Base-by-base conservation (phyloP, 2,888 invertebrate species). In the Euplagia quadripunctaria region DNA sequence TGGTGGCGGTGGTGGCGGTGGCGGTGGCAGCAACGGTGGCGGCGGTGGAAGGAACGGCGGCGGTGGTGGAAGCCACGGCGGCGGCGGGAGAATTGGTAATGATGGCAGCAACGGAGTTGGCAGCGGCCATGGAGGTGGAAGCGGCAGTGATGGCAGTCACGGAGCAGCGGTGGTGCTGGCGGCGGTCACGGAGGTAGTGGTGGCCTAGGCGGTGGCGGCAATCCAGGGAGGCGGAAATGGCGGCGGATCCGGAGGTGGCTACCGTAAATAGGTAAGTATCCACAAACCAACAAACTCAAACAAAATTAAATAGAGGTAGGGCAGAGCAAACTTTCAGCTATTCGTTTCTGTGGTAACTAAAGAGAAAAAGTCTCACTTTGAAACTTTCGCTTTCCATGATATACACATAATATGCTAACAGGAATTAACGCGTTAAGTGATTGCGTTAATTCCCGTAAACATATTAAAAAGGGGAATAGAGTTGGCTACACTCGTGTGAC, bases 191-290 rank as follows among this genome's bases (percentile, higher is more conserved):
- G 83, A 2, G 75, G 78, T 55, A 52, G 72, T 14, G 55, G 78
- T 1, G 79, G 80, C 16, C 82, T 83, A 3, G 64, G 75, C 6
- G 74, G 72, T 6, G 82, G 85, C 11, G 75, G 76, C 20, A 75
- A 78, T n/a, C 31, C 14, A 79, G 83, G 84, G 78, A 7, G 79
- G 81, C 8, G 75, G 74, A 11, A 61, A 74, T 14, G 82, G 87
- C n/a, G 85, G 87, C 1, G 16, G 51, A 80, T 86, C 63, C n/a
- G 86, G 87, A 17, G 80, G 87, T 51, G 78, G 85, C 55, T 73
- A 31, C 52, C 79, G 83, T 6, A 80, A 61, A 61, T 89, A 91
- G 91, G 92, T 92, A 77, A 88, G 68, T 64, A 71, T 49, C 41
- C 20, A 14, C 42, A 17, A 49, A 6, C 20, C 31, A 64, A 46